These are phyloP conservation scores for Nyleta sp. DNA, from an alignment of 2,888 invertebrate species.

Conservation along the genomic window DNA sequence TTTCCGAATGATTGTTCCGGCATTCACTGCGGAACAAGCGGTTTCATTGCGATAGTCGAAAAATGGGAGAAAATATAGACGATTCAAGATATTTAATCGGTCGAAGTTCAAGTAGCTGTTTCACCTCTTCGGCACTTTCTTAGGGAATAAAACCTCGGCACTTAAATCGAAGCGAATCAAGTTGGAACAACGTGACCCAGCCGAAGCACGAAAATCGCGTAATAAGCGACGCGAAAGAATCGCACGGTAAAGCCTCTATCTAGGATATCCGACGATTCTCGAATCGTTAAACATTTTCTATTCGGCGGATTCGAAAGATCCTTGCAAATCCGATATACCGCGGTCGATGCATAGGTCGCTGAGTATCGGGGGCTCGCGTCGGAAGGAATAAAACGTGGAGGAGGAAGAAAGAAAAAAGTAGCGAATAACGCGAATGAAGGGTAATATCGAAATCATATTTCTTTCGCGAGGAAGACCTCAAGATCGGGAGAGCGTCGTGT, in stretches of 20 bases:
- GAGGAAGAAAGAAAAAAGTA: constrained; percentile 16
- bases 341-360: constrained; percentile 40
- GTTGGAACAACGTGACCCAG: constrained; percentile 58
- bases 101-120: constrained; percentile 53
- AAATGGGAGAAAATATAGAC: constrained; percentile 47
- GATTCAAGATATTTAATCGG: constrained; percentile 59
- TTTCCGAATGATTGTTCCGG: neutral
- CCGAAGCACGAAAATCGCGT: constrained; percentile 58
- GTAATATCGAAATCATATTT: constrained; percentile 26
- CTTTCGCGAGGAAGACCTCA: constrained; percentile 8
- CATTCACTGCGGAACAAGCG: constrained; percentile 15
- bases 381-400: constrained; percentile 8
- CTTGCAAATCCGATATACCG: constrained; percentile 57
- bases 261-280: constrained; percentile 60
- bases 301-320: constrained; percentile 55
- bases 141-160: constrained; percentile 53
- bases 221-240: constrained; percentile 63
- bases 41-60: constrained; percentile 31
- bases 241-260: constrained; percentile 53
- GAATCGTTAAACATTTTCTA: constrained; percentile 61
- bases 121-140: constrained; percentile 53
- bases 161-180: constrained; percentile 64
- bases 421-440: constrained; percentile 22
- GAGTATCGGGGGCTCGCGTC: constrained; percentile 24
- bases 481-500: no score